Conservation (phyloP, 2,888 invertebrate genomes). For the Cerastoderma edule region DNA sequence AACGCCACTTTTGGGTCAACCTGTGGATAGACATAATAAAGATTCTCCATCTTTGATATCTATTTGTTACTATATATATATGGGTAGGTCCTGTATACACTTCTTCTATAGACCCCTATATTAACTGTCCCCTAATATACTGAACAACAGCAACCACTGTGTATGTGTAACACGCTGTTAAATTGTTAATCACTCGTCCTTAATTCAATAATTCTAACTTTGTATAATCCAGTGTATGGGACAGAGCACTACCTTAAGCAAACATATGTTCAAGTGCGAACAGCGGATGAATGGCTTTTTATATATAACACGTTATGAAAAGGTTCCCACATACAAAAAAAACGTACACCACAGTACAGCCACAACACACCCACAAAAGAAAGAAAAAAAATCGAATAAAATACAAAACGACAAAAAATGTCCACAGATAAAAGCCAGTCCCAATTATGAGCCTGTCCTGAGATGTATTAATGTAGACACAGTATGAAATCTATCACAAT, state of each 20-base stretch:
- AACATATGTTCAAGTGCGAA: constrained; percentile 26
- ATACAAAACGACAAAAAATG: no score
- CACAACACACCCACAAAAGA: no score
- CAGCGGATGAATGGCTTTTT: constrained; percentile 5
- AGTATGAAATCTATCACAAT: constrained; percentile 55
- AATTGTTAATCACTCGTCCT: constrained; percentile 1
- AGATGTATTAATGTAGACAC: constrained; percentile 22
- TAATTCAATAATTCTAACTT: constrained; percentile 51
- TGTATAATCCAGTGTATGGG: constrained; percentile 17
- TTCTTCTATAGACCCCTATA: no score
- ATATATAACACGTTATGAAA: no score
- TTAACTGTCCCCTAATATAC: background rate
- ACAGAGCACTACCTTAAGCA: constrained; percentile 24
- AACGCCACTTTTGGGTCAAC: constrained; percentile 99
- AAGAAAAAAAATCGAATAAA: no score
- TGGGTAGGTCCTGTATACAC: no score
- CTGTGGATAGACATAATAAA: constrained; percentile 86
- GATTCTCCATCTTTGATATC: constrained; percentile 63
- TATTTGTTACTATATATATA: no score
- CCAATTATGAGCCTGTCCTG: constrained; percentile 49
- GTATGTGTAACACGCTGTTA: no score
- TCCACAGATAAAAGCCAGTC: constrained; percentile 31
- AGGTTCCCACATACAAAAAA: no score
- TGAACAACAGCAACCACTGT: constrained; percentile 5
- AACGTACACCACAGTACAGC: no score